phyloP scores from a whole-genome alignment of 2,888 invertebrate species.

The Macrosiphum euphorbiae region DNA sequence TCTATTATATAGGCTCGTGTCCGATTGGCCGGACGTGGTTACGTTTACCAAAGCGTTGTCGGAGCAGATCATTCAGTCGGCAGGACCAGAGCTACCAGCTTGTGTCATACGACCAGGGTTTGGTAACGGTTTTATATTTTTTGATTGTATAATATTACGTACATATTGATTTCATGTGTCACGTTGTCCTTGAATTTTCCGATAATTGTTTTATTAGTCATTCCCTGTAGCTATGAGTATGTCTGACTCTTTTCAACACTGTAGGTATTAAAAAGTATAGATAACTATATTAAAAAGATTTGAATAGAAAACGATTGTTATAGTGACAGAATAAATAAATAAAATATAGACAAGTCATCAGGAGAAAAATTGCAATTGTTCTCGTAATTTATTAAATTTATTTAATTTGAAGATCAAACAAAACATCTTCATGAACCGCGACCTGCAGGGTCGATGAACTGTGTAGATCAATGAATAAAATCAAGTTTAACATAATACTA shows the following conservation, averaged over 20 bases:
- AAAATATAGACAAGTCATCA: not conserved
- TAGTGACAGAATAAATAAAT: not conserved
- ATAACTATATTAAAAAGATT: not conserved
- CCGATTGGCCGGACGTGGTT: slow-evolving; percentile 54
- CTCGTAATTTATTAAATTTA: not conserved
- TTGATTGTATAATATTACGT: not conserved
- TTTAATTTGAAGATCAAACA: not conserved
- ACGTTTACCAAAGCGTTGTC: slow-evolving; percentile 53
- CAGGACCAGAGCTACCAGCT: slow-evolving; percentile 5
- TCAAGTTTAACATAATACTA: not conserved
- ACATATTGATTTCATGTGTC: not conserved
- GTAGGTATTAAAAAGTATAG: not conserved
- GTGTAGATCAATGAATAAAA: not conserved
- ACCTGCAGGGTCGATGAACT: not conserved
- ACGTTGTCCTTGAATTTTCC: not conserved
- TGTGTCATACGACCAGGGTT: slow-evolving; percentile 50
- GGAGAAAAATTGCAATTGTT: not conserved
- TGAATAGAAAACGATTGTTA: not conserved
- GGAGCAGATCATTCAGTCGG: slow-evolving; percentile 46
- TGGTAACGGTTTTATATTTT: slow-evolving; percentile 25
- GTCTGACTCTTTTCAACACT: not conserved
- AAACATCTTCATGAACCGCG: not conserved
- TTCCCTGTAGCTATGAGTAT: not conserved
- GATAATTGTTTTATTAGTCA: not conserved
- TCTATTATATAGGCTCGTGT: slow-evolving; percentile 35